Base-by-base conservation (phyloP, 2,797 vertebrate genomes). In the Xiphophorus birchmanni region DNA sequence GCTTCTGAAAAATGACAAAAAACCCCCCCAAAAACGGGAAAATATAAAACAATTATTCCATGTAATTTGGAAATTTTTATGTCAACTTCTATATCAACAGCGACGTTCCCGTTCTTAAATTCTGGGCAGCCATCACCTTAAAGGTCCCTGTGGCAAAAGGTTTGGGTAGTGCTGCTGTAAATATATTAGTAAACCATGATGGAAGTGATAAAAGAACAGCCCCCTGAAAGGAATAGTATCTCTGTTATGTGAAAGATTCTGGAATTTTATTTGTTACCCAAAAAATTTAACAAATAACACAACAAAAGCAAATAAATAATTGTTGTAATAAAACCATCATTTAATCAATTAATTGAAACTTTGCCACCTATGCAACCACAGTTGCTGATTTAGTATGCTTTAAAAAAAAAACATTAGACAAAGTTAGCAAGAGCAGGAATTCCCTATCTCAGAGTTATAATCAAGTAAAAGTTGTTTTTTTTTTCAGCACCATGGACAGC, bases 401-500 rank as follows among this genome's bases (percentile, higher is more conserved):
- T 29, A n/a, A n/a, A n/a, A 32, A 58, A 35, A 54, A 56, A 0
- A 1, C 29, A 58, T 15, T 2, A 23, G 21, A 67, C 37, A 2
- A 40, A 40, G 17, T 67, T 40, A 40, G 11, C 37, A 67, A 58
- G 6, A 21, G 56, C 37, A 45, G 3, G 21, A 60, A 4, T 73
- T 60, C 10, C n/a, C 29, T 60, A 18, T 35, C 32, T 35, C 60
- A 63, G 32, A 35, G 15, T 6, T 32, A 17, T 60, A 32, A 32
- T 13, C 13, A n/a, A 58, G 10, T 58, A 58, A 23, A 54, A 1
- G 58, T 21, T 29, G 32, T 10, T 5, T 32, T 72, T 29, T 3
- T 8, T 35, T 29, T 42, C 72, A 74, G 72, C 35, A 74, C 78
- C 78, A 74, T 8, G 44, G 56, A 79, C 23, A 74, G 78, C 45